Conservation (phyloP, 2,113 vertebrate species). For the Mormyrus iriodes region DNA sequence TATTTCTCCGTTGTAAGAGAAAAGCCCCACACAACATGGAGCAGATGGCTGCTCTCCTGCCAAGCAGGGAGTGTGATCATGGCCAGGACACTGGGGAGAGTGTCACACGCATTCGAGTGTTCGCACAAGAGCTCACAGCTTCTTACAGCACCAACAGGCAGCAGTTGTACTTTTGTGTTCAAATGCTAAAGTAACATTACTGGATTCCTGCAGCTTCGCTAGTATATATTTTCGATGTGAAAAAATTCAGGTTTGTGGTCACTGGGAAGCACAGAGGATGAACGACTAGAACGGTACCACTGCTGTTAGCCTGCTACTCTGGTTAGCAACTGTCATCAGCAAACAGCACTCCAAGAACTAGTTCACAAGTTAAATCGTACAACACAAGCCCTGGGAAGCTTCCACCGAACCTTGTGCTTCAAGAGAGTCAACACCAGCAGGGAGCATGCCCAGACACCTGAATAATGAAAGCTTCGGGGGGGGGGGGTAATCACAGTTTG, state of each 20-base stretch:
- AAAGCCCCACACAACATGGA: background rate
- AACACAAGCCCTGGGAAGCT: background rate
- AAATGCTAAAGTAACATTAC: background rate
- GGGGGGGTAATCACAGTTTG: background rate
- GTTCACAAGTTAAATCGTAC: background rate
- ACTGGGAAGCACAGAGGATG: background rate
- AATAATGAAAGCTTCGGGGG: background rate
- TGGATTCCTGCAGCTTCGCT: background rate
- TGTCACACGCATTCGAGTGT: conserved; percentile 21
- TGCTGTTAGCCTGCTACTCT: background rate
- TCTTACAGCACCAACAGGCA: background rate
- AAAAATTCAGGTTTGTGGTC: background rate
- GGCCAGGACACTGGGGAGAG: background rate
- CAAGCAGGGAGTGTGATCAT: background rate
- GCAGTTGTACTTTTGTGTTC: background rate
- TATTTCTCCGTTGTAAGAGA: conserved; percentile 12
- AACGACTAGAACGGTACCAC: background rate
- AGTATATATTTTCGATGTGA: background rate
- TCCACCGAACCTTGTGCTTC: background rate
- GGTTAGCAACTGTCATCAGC: background rate
- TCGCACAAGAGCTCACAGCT: background rate
- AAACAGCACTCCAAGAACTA: background rate
- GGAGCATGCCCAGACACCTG: background rate
- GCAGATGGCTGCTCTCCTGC: background rate
- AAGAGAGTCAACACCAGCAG: background rate